phyloP scores from a whole-genome alignment of 2,888 invertebrate genomes.

The Kryphioiulus occultus region DNA sequence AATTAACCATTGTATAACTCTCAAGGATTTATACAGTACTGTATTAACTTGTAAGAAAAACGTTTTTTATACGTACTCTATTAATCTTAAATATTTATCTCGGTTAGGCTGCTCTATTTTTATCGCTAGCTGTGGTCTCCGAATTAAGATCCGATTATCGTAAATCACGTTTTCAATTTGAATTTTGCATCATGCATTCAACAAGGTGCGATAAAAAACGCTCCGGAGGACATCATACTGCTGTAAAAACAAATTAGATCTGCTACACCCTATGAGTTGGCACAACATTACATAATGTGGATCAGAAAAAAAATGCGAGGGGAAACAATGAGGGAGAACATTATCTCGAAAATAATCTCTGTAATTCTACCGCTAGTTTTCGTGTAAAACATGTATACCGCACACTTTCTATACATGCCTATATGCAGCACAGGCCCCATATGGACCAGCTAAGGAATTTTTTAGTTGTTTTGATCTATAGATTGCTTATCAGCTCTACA shows the following conservation, averaged over 20 bases:
- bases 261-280: slow-evolving; percentile 25
- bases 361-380: slow-evolving; percentile 1
- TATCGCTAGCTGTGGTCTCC: background rate
- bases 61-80: no score
- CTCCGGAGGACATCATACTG: slow-evolving; percentile 6
- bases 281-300: slow-evolving; percentile 22
- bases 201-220: background rate
- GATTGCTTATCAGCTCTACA: slow-evolving; percentile 22
- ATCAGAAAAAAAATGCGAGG: background rate
- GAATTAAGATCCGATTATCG: slow-evolving; percentile 40
- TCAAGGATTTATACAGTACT: background rate
- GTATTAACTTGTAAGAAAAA: no score
- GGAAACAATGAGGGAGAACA: background rate
- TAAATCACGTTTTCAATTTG: slow-evolving; percentile 40
- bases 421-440: background rate
- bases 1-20: background rate
- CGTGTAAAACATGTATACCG: slow-evolving; percentile 3
- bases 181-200: slow-evolving; percentile 6
- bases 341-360: slow-evolving; percentile 13
- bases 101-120: background rate
- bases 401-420: background rate
- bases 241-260: slow-evolving; percentile 34
- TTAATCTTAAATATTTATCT: slow-evolving; percentile 7
- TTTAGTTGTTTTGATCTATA: background rate
- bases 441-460: background rate